phyloP scores from a whole-genome alignment of 2,888 invertebrate genomes.

The Netelia virgata region DNA sequence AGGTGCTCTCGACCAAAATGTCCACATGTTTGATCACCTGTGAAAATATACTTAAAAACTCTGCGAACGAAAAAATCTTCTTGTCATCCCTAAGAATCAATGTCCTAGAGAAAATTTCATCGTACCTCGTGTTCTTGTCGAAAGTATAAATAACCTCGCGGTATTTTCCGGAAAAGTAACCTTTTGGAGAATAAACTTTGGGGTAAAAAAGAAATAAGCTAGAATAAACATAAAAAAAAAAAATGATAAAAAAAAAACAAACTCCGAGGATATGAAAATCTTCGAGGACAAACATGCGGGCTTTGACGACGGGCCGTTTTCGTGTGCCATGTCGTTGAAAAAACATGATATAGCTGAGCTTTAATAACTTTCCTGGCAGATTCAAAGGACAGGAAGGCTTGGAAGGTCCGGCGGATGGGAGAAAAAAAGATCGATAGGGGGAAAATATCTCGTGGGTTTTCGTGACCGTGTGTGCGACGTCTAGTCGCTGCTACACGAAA shows the following conservation, averaged over 20 bases:
- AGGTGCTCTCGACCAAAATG: neutral
- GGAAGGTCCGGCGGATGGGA: neutral
- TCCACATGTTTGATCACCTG: slow-evolving; percentile 37
- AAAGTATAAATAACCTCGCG: neutral
- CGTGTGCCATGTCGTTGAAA: neutral
- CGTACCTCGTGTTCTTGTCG: neutral
- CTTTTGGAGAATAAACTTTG: neutral
- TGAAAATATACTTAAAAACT: slow-evolving; percentile 54
- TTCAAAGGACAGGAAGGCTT: slow-evolving; percentile 23
- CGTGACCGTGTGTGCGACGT: slow-evolving; percentile 42
- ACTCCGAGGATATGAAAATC: neutral
- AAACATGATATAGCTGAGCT: slow-evolving; percentile 13
- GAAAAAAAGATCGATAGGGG: slow-evolving; percentile 15
- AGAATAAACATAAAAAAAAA: neutral
- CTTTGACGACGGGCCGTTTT: neutral
- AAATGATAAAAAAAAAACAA: neutral
- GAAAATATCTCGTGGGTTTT: slow-evolving; percentile 2
- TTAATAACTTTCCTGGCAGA: slow-evolving; percentile 39
- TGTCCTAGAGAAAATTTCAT: slow-evolving; percentile 3
- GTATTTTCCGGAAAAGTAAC: neutral
- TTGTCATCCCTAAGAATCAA: slow-evolving; percentile 31
- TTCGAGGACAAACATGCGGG: neutral
- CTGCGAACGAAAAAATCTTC: slow-evolving; percentile 41
- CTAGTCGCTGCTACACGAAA: slow-evolving; percentile 32
- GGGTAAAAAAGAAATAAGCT: neutral